These are phyloP conservation scores for Doryteuthis pealeii DNA, from an alignment of 1,140 invertebrate species.

Conservation along the genomic window DNA sequence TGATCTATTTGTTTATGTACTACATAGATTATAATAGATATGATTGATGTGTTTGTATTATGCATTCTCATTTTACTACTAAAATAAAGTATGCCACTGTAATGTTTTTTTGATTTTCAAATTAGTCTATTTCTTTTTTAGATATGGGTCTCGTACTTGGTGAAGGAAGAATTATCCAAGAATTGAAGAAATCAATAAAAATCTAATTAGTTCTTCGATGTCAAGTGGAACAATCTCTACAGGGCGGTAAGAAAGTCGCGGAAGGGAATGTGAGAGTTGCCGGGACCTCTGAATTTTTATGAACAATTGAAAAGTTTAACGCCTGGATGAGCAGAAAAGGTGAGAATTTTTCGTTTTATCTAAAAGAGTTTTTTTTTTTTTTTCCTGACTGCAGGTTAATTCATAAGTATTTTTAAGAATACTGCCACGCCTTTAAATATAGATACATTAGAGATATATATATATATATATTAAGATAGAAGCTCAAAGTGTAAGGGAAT, in stretches of 20 bases:
- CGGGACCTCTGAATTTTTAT: conserved; percentile 97
- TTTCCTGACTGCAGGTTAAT: not conserved
- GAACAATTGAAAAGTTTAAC: conserved; percentile 93
- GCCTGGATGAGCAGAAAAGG: conserved; percentile 91
- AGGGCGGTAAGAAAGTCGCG: conserved; percentile 75
- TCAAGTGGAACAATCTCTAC: conserved; percentile 79
- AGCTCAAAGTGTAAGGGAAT: too few species aligned
- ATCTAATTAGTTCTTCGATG: conserved; percentile 71
- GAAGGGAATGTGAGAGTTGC: conserved; percentile 89
- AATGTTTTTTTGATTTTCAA: too few species aligned
- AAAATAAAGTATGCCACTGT: too few species aligned
- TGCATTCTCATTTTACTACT: too few species aligned
- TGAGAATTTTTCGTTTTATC: conserved; percentile 34
- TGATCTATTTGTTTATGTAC: too few species aligned
- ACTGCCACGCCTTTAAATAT: too few species aligned
- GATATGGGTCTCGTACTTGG: conserved; percentile 60
- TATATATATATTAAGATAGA: too few species aligned
- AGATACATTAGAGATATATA: too few species aligned
- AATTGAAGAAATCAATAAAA: conserved; percentile 74
- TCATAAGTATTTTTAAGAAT: too few species aligned
- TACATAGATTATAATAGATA: too few species aligned
- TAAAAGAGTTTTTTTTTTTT: not conserved
- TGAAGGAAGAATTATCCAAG: conserved; percentile 64
- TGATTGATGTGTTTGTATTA: too few species aligned
- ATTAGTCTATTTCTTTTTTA: conserved; percentile 11